phyloP scores from a whole-genome alignment of 35 echinoderm and acorn worm species.

The Apostichopus japonicus region DNA sequence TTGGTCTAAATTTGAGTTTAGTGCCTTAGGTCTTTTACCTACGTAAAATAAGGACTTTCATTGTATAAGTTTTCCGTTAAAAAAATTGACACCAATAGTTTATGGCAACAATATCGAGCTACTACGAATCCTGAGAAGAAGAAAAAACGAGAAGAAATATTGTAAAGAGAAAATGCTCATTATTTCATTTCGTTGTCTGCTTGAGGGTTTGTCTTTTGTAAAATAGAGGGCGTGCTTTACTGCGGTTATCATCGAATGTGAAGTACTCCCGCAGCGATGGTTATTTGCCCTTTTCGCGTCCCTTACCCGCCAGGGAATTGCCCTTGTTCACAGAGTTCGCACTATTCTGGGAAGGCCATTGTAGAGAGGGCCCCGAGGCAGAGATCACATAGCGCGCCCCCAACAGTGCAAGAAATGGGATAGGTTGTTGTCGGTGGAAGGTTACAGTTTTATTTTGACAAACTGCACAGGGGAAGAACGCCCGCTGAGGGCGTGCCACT shows the following conservation, averaged over 20 bases:
- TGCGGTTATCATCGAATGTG: not conserved
- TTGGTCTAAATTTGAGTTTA: too few species aligned
- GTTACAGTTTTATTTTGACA: slow-evolving; percentile 62
- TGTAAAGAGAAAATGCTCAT: not conserved
- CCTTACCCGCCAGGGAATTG: slow-evolving; percentile 18
- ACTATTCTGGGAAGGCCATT: slow-evolving; percentile 54
- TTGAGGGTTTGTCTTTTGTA: not conserved
- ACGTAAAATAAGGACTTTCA: too few species aligned
- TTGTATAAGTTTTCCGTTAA: too few species aligned
- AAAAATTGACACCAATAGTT: too few species aligned
- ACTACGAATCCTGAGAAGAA: not conserved
- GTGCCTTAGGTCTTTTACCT: too few species aligned
- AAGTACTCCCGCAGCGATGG: not conserved
- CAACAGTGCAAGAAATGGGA: slow-evolving; percentile 46
- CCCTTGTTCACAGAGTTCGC: not conserved
- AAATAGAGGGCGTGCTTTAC: not conserved
- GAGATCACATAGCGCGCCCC: slow-evolving; percentile 44
- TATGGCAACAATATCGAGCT: too few species aligned
- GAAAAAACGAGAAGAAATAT: not conserved
- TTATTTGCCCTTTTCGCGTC: slow-evolving; percentile 13
- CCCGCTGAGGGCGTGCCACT: slow-evolving; percentile 50
- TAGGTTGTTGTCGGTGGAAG: slow-evolving; percentile 26
- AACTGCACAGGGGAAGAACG: slow-evolving; percentile 42
- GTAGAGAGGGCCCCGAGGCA: slow-evolving; percentile 29
- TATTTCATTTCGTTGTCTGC: too few species aligned